A percentile compares a stretch with the other conserved stretches of the same genome.
phyloP scores from a whole-genome alignment of 1,140 invertebrate genomes.

The Panagrolaimus sp. region DNA sequence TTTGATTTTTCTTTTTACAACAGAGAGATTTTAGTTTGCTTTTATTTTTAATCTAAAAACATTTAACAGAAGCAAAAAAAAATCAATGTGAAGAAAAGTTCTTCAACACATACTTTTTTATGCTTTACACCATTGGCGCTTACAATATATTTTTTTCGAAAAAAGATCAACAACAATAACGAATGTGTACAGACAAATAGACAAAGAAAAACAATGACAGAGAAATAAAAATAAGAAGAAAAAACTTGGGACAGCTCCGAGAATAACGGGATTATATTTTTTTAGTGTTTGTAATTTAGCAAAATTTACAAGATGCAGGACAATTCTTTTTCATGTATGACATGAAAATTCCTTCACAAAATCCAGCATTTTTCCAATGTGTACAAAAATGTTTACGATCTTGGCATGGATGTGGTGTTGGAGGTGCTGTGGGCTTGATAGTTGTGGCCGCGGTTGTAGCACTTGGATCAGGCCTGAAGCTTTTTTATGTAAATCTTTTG shows the following conservation, averaged over 20 bases:
- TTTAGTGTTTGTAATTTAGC: constrained; percentile 22
- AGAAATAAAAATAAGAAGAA: not conserved
- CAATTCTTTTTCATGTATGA: constrained; percentile 57
- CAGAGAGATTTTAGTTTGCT: too few relatives aligned
- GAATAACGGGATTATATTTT: too few relatives aligned
- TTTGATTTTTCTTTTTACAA: too few relatives aligned
- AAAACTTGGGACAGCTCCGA: not conserved
- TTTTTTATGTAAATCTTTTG: not conserved
- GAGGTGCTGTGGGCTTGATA: constrained; percentile 15
- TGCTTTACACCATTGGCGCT: constrained; percentile 3
- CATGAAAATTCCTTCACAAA: constrained; percentile 54
- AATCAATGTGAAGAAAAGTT: too few relatives aligned
- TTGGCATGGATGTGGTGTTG: constrained; percentile 24
- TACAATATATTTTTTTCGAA: not conserved
- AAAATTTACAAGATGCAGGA: constrained; percentile 41
- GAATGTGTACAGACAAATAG: constrained; percentile 1
- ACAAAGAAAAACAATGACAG: not conserved
- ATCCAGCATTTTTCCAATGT: constrained; percentile 52
- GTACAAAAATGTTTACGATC: constrained; percentile 54
- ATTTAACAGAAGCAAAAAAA: too few relatives aligned
- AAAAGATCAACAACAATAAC: not conserved
- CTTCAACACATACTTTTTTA: too few relatives aligned
- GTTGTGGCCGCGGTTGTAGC: constrained; percentile 19
- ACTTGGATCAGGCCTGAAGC: not conserved
- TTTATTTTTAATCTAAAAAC: too few relatives aligned